These are phyloP conservation scores for Linnaemya vulpina DNA, from an alignment of 2,888 invertebrate species.

Conservation along the genomic window DNA sequence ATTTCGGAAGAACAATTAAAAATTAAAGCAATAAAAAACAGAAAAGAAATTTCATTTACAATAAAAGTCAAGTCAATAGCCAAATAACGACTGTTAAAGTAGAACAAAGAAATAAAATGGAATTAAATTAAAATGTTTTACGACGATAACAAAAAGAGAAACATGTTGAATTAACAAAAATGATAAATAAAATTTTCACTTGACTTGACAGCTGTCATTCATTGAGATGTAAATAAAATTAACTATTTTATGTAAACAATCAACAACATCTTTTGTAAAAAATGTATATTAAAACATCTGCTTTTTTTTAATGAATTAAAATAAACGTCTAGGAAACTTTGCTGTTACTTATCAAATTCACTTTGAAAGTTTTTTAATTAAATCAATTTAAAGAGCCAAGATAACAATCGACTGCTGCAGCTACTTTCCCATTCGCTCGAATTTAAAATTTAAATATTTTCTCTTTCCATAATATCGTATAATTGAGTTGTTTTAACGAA, in stretches of 20 bases:
- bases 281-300: constrained; percentile 39
- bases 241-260: neutral
- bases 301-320: no score
- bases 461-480: neutral
- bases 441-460: neutral
- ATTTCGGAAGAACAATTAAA: constrained; percentile 10
- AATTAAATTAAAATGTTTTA: constrained; percentile 39
- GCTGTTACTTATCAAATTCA: constrained; percentile 64
- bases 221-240: constrained; percentile 39
- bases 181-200: constrained; percentile 21
- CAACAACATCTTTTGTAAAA: neutral
- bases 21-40: constrained; percentile 14
- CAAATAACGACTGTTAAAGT: neutral
- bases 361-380: constrained; percentile 21
- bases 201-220: constrained; percentile 53
- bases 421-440: neutral
- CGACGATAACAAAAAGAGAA: neutral
- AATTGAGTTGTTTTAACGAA: neutral
- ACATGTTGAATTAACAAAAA: constrained; percentile 16
- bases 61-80: constrained; percentile 47
- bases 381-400: neutral
- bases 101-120: constrained; percentile 22
- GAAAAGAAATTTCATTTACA: constrained; percentile 17
- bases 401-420: neutral
- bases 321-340: constrained; percentile 42